Conservation (phyloP, 2,113 vertebrate genomes). For the Chionis minor region DNA sequence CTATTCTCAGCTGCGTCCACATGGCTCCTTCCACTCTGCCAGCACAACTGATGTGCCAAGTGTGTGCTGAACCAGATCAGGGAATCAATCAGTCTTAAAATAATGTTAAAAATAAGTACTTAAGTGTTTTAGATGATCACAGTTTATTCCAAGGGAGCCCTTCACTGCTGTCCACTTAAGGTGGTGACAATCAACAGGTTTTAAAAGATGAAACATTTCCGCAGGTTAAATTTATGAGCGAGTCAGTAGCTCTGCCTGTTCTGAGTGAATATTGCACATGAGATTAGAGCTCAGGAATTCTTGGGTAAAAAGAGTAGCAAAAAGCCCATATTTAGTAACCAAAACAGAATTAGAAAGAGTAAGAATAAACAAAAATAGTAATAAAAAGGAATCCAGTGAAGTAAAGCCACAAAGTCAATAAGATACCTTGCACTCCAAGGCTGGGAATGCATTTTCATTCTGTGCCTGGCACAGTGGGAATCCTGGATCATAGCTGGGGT, state of each 20-base stretch:
- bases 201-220: neutral
- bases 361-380: neutral
- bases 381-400: neutral
- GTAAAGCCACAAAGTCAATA: neutral
- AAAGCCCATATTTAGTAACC: neutral
- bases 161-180: fast-evolving
- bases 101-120: neutral
- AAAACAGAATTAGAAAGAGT: neutral
- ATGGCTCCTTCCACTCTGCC: neutral
- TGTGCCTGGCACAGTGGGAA: neutral
- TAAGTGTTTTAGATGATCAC: neutral
- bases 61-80: neutral
- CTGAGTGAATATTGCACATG: neutral
- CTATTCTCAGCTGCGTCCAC: neutral
- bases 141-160: neutral
- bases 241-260: neutral
- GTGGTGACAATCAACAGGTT: neutral
- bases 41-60: neutral
- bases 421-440: neutral
- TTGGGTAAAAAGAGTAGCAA: neutral
- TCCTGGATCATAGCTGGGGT: neutral
- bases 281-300: neutral
- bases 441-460: neutral
- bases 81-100: neutral
- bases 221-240: neutral